Evolutionary conservation across 2,888 invertebrate genomes (phyloP).

Genomic region (Conus canariensis): DNA sequence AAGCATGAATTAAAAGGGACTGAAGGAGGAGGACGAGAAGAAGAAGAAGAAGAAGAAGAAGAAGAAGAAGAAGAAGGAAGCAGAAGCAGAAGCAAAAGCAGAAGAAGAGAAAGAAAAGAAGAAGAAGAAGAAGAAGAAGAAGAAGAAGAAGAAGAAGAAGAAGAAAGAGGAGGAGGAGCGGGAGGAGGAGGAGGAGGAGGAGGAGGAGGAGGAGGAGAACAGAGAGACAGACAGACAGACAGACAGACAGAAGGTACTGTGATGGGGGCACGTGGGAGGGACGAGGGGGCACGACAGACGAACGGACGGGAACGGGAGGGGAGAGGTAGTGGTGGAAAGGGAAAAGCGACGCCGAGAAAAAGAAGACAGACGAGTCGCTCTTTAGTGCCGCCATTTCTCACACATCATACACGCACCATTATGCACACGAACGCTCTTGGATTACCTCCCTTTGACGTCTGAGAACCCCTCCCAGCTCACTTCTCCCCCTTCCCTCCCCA

Average conservation of each 20-base stretch:
- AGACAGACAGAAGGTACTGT: background rate
- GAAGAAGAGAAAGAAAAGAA: no score
- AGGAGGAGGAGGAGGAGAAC: background rate
- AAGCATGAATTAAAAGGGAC: no score
- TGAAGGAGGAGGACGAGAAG: no score
- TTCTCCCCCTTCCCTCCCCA: background rate
- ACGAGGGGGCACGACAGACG: background rate
- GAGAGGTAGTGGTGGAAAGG: no score
- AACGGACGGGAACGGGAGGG: background rate
- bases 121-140: no score
- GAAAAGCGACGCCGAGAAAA: background rate
- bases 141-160: background rate
- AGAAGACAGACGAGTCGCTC: conserved; percentile 20
- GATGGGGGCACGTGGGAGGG: background rate
- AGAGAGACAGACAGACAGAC: no score
- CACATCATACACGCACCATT: conserved; percentile 45
- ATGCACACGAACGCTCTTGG: conserved; percentile 38
- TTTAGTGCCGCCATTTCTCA: conserved; percentile 35
- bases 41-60: no score
- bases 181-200: background rate
- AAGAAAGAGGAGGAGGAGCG: background rate
- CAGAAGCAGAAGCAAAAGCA: no score
- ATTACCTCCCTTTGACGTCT: conserved; percentile 34
- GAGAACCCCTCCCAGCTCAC: background rate
- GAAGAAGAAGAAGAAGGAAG: no score